Conservation (phyloP, 2,113 vertebrate species). For the Pogonocichla stellata region DNA sequence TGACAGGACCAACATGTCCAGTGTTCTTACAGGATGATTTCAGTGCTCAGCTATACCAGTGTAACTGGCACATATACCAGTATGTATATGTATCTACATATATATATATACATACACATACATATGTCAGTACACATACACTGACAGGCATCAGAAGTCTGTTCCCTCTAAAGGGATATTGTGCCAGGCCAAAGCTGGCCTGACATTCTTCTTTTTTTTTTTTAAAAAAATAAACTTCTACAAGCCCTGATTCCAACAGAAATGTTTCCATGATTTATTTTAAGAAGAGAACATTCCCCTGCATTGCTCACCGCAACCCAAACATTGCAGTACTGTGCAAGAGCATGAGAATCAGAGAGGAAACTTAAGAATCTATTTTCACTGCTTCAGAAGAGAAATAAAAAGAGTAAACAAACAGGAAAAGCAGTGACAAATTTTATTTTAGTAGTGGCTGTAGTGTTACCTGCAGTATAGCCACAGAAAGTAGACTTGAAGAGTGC, state of each 20-base stretch:
- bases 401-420: background rate
- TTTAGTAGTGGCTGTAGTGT: background rate
- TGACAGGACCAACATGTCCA: background rate
- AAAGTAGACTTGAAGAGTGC: accelerated
- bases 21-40: background rate
- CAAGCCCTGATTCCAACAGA: conserved; percentile 36
- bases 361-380: conserved; percentile 44
- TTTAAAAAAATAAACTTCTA: conserved; percentile 3
- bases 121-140: background rate
- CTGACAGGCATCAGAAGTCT: background rate
- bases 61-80: background rate
- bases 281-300: conserved; percentile 65
- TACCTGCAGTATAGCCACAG: background rate
- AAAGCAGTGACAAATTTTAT: background rate
- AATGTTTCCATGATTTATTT: conserved; percentile 66
- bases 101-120: accelerated
- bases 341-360: conserved; percentile 44
- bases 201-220: background rate
- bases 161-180: background rate
- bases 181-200: conserved; percentile 6
- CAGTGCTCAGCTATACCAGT: background rate
- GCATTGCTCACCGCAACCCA: conserved; percentile 51
- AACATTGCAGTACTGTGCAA: conserved; percentile 38
- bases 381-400: conserved; percentile 12
- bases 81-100: accelerated